Percentiles rank a stretch among this genome's conserved stretches.
Evolutionary conservation across 2,797 vertebrate genomes (phyloP).

Genomic region (Pagetopsis macropterus): DNA sequence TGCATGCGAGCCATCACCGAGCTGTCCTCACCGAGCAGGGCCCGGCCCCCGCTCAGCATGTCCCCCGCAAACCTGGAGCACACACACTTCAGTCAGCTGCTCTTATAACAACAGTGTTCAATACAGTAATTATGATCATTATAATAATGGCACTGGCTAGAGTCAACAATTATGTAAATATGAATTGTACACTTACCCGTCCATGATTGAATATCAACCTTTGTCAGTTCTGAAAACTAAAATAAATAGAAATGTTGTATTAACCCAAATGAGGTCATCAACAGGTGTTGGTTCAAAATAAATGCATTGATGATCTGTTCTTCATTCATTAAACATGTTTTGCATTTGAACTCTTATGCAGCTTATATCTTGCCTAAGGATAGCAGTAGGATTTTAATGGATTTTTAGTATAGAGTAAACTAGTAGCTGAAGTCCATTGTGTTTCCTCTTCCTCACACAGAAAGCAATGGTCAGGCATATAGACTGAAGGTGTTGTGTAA

Average conservation of each 20-base stretch:
- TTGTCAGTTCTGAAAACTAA: constrained; percentile 26
- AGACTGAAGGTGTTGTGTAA: not conserved
- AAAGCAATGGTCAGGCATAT: not conserved
- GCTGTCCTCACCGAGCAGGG: constrained; percentile 79
- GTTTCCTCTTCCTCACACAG: not conserved
- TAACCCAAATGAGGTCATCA: too few relatives aligned
- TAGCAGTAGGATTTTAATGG: not conserved
- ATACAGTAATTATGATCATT: not conserved
- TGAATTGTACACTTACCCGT: constrained; percentile 67
- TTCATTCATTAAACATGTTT: too few relatives aligned
- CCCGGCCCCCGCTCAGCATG: constrained; percentile 77
- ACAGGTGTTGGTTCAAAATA: too few relatives aligned
- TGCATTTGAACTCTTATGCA: too few relatives aligned
- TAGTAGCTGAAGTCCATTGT: not conserved
- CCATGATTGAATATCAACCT: constrained; percentile 59
- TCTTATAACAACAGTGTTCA: not conserved
- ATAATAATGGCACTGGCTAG: not conserved
- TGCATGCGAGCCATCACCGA: constrained; percentile 88
- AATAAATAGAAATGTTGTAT: not conserved
- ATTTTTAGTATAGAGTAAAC: not conserved
- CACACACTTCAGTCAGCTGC: not conserved
- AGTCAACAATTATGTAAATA: not conserved
- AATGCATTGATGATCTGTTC: too few relatives aligned
- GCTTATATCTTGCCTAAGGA: too few relatives aligned
- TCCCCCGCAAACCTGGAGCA: constrained; percentile 80